Percentiles rank a stretch among this genome's conserved stretches.
Evolutionary conservation across 2,113 vertebrate species (phyloP).

Genomic region (Connochaetes taurinus): DNA sequence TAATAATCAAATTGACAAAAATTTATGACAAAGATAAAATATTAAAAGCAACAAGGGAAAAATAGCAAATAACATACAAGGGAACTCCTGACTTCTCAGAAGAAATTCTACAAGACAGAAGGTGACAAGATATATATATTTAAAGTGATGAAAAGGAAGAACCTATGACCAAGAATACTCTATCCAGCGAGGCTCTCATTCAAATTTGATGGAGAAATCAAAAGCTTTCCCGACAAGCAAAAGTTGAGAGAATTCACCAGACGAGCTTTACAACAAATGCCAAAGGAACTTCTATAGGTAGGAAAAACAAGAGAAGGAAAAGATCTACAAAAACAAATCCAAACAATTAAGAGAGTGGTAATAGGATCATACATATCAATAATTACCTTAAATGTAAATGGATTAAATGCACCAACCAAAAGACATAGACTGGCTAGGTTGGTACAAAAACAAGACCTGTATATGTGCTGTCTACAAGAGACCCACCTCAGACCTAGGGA

Average conservation of each 20-base stretch:
- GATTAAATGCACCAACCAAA: background rate
- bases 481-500: background rate
- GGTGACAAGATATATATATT: background rate
- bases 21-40: background rate
- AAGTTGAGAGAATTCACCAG: background rate
- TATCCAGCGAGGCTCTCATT: background rate
- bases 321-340: background rate
- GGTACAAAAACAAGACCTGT: background rate
- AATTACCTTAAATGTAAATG: background rate
- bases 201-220: background rate
- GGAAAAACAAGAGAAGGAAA: background rate
- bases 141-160: background rate
- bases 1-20: background rate
- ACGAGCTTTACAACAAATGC: background rate
- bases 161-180: background rate
- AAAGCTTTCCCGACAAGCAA: background rate
- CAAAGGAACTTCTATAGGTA: background rate
- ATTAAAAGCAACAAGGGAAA: background rate
- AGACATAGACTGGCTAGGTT: background rate
- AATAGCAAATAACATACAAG: background rate
- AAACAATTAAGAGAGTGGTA: background rate
- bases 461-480: background rate
- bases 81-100: background rate
- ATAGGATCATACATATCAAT: background rate
- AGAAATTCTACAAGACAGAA: background rate